These are phyloP conservation scores for Crematogaster levior DNA, from an alignment of 2,888 invertebrate genomes.

Conservation along the genomic window DNA sequence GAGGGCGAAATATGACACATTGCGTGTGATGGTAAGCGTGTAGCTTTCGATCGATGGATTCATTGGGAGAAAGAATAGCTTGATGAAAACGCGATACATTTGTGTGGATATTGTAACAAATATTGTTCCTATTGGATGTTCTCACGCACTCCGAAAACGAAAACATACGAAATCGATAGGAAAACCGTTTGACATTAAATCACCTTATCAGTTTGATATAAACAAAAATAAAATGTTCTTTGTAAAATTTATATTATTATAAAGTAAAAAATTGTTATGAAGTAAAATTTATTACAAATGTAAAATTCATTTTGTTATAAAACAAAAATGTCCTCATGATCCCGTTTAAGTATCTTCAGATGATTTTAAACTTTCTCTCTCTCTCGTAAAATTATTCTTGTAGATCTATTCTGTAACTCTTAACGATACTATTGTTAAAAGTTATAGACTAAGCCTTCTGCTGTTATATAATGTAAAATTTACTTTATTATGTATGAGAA, in stretches of 20 bases:
- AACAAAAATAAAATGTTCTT: slow-evolving; percentile 5
- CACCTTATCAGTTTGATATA: background rate
- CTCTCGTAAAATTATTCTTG: background rate
- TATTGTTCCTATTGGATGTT: slow-evolving; percentile 28
- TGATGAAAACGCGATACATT: slow-evolving; percentile 30
- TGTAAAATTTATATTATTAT: too few species aligned
- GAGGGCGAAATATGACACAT: slow-evolving; percentile 45
- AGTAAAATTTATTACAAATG: too few species aligned
- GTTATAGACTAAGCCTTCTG: too few species aligned
- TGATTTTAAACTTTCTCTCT: background rate
- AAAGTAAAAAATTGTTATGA: too few species aligned
- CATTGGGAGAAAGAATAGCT: slow-evolving; percentile 14
- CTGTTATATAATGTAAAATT: background rate
- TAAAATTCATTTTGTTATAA: background rate
- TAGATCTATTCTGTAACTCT: too few species aligned
- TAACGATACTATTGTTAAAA: too few species aligned
- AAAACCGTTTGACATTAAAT: slow-evolving; percentile 29
- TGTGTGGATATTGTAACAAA: slow-evolving; percentile 30
- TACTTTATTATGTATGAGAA: background rate
- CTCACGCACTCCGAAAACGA: background rate
- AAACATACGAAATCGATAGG: slow-evolving; percentile 19
- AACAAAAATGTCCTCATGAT: background rate
- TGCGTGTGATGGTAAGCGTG: slow-evolving; percentile 33
- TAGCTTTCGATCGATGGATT: slow-evolving; percentile 36
- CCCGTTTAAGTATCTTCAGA: background rate